phyloP scores from a whole-genome alignment of 2,113 vertebrate genomes.

The Indicator indicator region DNA sequence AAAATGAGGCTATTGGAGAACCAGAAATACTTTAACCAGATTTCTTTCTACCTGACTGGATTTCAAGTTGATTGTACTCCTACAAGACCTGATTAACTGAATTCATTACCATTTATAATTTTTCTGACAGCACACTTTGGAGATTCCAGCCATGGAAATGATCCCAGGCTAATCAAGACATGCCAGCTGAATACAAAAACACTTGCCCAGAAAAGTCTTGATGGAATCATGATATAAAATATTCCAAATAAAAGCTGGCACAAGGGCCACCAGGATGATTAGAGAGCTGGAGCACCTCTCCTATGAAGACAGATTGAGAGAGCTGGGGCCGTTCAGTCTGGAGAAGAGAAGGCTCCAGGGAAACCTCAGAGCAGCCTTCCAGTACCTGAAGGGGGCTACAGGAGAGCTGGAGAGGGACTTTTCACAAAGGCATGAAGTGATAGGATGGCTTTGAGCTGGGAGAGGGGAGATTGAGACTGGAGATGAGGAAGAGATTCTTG shows the following conservation, averaged over 20 bases:
- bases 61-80: conserved; percentile 52
- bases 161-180: conserved; percentile 48
- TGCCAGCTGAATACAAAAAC: conserved; percentile 33
- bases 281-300: no score
- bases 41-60: conserved; percentile 57
- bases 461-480: no score
- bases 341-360: no score
- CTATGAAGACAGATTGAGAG: no score
- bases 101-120: conserved; percentile 67
- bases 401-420: no score
- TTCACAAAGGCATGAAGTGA: no score
- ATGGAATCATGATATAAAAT: not conserved
- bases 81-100: conserved; percentile 58
- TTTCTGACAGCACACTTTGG: not conserved
- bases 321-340: no score
- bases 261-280: no score
- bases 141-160: conserved; percentile 42
- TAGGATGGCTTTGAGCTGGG: no score
- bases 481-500: no score
- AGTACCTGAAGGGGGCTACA: no score
- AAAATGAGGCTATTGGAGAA: not conserved
- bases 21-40: conserved; percentile 32
- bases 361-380: no score
- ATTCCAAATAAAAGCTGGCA: not conserved
- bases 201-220: not conserved